phyloP scores from a whole-genome alignment of 2,888 invertebrate species.

The Synanthedon myopaeformis region DNA sequence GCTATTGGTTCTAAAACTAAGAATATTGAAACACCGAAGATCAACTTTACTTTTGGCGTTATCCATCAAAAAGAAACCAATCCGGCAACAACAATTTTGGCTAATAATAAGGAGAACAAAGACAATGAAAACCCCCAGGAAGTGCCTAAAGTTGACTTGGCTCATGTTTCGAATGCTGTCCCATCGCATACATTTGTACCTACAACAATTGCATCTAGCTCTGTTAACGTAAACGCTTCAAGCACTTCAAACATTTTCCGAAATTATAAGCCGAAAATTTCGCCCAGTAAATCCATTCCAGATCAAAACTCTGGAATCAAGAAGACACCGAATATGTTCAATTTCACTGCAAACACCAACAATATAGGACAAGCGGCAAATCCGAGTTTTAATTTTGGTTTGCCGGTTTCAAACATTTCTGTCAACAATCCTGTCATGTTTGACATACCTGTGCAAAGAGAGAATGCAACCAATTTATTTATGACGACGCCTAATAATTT shows the following conservation, averaged over 20 bases:
- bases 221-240: conserved; percentile 7
- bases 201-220: conserved; percentile 18
- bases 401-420: not conserved
- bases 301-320: not conserved
- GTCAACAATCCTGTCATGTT: conserved; percentile 15
- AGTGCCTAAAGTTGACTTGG: conserved; percentile 26
- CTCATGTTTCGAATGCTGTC: not conserved
- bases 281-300: conserved; percentile 22
- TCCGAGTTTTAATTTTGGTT: not conserved
- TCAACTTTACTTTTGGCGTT: conserved; percentile 36
- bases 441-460: conserved; percentile 26
- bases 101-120: conserved; percentile 10
- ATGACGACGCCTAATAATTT: not conserved
- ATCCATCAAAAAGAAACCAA: conserved; percentile 16
- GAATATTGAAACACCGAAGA: conserved; percentile 12
- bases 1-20: too few species aligned
- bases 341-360: conserved; percentile 1
- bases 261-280: conserved; percentile 14
- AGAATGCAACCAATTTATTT: too few species aligned
- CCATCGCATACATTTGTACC: too few species aligned
- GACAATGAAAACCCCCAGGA: conserved; percentile 30
- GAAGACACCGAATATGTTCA: not conserved
- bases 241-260: conserved; percentile 25
- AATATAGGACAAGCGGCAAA: not conserved
- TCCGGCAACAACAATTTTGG: conserved; percentile 5